A percentile compares a stretch with the other conserved stretches of the same genome.
These are phyloP conservation scores for Neoaliturus tenellus DNA, from an alignment of 2,888 invertebrate species.

Conservation along the genomic window DNA sequence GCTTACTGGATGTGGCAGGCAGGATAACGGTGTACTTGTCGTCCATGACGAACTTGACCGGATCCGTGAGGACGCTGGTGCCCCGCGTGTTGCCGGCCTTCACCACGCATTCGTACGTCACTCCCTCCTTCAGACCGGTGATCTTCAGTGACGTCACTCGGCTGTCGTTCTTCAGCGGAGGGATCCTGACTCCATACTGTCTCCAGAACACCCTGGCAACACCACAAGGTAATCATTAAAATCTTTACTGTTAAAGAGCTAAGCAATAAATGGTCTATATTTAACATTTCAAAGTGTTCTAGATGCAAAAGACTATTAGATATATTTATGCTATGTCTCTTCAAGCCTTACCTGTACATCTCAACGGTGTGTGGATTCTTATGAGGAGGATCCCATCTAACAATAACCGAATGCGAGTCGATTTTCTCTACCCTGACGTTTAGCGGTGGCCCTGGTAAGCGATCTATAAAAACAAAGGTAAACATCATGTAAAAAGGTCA, in stretches of 20 bases:
- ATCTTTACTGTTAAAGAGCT: too few species aligned
- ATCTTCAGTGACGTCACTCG: constrained; percentile 82
- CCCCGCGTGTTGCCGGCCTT: constrained; percentile 89
- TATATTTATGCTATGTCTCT: too few species aligned
- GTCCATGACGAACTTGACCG: constrained; percentile 84
- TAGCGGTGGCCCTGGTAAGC: constrained; percentile 88
- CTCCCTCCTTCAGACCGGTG: constrained; percentile 82
- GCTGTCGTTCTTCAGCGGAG: constrained; percentile 82
- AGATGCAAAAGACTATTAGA: too few species aligned
- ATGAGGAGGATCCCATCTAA: constrained; percentile 87
- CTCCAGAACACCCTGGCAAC: constrained; percentile 85
- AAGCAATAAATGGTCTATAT: too few species aligned
- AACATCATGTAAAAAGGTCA: too few species aligned
- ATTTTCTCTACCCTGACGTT: constrained; percentile 77
- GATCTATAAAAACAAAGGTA: too few species aligned
- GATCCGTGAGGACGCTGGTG: constrained; percentile 85
- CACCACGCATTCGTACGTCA: constrained; percentile 86
- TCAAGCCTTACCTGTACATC: constrained; percentile 79
- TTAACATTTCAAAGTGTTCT: too few species aligned
- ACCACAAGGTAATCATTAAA: too few species aligned
- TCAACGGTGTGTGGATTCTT: constrained; percentile 91
- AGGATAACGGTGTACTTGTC: constrained; percentile 82
- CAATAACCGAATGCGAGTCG: constrained; percentile 77
- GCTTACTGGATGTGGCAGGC: constrained; percentile 74
- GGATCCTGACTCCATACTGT: constrained; percentile 77